Evolutionary conservation across 2,888 invertebrate genomes (phyloP).

Genomic region (Tribolium freemani): DNA sequence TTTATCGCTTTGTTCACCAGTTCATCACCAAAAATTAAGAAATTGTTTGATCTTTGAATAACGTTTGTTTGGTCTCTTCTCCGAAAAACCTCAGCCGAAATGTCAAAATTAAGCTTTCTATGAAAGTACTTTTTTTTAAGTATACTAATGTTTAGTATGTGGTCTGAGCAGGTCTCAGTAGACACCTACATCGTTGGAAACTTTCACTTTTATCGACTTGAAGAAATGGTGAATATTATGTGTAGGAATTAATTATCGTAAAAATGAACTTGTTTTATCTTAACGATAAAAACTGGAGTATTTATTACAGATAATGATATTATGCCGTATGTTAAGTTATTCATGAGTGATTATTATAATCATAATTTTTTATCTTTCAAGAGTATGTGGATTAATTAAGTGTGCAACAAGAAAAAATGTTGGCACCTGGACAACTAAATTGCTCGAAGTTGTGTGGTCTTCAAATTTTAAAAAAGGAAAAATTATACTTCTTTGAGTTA

Average conservation of each 20-base stretch:
- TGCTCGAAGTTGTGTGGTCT: not conserved
- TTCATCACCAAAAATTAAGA: not conserved
- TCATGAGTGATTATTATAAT: slow-evolving; percentile 25
- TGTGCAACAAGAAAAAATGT: slow-evolving; percentile 16
- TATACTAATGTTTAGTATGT: slow-evolving; percentile 28
- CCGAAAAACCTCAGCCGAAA: not conserved
- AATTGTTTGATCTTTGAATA: not conserved
- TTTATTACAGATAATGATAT: slow-evolving; percentile 13
- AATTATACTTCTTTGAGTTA: too few relatives aligned
- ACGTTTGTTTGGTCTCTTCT: not conserved
- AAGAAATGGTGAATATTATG: slow-evolving; percentile 54
- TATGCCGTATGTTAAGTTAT: slow-evolving; percentile 16
- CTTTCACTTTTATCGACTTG: slow-evolving; percentile 61
- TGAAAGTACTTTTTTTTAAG: slow-evolving; percentile 35
- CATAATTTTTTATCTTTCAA: slow-evolving; percentile 12
- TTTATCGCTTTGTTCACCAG: slow-evolving; percentile 22
- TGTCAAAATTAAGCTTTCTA: slow-evolving; percentile 40
- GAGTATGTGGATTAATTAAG: slow-evolving; percentile 2
- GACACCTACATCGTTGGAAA: slow-evolving; percentile 57
- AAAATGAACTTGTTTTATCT: slow-evolving; percentile 29
- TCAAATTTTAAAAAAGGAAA: not conserved
- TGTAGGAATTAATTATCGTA: slow-evolving; percentile 35
- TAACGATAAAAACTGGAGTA: slow-evolving; percentile 28
- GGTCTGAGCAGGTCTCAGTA: slow-evolving; percentile 28
- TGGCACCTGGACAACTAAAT: slow-evolving; percentile 3